These are phyloP conservation scores for Labia minor DNA, from an alignment of 2,888 invertebrate genomes.

Conservation along the genomic window DNA sequence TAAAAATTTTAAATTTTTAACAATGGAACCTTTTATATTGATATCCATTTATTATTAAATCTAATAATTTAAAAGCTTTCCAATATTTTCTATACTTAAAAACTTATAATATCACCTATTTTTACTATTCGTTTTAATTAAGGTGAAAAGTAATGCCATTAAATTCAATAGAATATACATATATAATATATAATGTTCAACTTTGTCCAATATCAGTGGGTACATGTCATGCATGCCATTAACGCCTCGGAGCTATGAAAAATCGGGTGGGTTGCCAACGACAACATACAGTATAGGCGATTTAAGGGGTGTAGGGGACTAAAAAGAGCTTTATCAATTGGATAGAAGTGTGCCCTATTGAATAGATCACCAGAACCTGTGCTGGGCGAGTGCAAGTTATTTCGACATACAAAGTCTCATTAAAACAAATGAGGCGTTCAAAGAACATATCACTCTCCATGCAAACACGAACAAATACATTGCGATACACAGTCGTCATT, in stretches of 20 bases:
- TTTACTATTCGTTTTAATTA: no score
- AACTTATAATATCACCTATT: no score
- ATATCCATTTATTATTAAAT: no score
- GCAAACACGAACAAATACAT: not conserved
- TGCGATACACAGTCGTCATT: not conserved
- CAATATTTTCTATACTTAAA: no score
- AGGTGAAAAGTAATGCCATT: no score
- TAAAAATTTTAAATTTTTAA: no score
- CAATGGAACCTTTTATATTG: no score
- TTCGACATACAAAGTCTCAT: slow-evolving; percentile 1
- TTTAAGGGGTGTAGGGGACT: not conserved
- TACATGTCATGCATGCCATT: slow-evolving; percentile 4
- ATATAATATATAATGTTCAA: not conserved
- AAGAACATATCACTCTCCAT: slow-evolving; percentile 1
- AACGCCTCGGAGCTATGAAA: not conserved
- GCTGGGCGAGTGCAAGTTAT: not conserved
- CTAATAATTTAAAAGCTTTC: no score
- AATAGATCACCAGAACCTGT: not conserved
- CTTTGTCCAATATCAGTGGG: not conserved
- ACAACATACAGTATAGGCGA: no score
- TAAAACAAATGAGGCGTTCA: slow-evolving; percentile 4
- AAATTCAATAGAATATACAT: no score
- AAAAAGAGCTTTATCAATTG: slow-evolving; percentile 8
- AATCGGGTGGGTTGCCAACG: not conserved
- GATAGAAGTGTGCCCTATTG: not conserved